Evolutionary conservation across 2,113 vertebrate species (phyloP).

Genomic region (Chaetura pelagica): DNA sequence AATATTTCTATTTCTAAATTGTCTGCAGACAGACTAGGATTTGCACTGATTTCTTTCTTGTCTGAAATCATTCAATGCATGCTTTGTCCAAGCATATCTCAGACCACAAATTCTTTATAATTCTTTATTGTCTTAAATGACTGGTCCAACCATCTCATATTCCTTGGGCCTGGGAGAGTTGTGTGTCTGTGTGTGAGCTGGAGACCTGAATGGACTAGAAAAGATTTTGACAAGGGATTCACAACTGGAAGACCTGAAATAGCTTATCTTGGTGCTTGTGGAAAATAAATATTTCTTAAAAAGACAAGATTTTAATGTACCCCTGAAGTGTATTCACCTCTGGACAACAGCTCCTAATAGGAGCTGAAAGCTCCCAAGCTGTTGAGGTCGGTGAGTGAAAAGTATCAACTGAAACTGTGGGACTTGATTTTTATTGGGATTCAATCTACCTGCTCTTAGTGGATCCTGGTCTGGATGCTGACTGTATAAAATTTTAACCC

Average conservation of each 20-base stretch:
- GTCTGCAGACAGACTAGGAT: neutral
- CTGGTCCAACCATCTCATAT: neutral
- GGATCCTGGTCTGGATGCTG: neutral
- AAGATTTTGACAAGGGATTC: neutral
- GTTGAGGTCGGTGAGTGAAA: neutral
- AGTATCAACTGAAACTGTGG: neutral
- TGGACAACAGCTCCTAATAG: neutral
- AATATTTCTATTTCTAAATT: neutral
- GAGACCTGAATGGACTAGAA: neutral
- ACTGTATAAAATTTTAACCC: neutral
- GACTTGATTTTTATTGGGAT: neutral
- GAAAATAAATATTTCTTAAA: neutral
- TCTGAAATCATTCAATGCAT: neutral
- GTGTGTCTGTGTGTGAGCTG: neutral
- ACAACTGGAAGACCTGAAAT: neutral
- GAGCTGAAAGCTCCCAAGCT: neutral
- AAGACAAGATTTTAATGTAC: neutral
- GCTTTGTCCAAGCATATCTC: neutral
- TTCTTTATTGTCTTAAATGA: no score
- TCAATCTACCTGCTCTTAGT: neutral
- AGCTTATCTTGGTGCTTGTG: neutral
- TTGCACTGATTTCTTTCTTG: neutral
- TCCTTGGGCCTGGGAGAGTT: neutral
- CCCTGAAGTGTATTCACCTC: neutral
- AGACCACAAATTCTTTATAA: neutral